phyloP scores from a whole-genome alignment of 2,888 invertebrate species.

The Synanthedon andrenaeformis region DNA sequence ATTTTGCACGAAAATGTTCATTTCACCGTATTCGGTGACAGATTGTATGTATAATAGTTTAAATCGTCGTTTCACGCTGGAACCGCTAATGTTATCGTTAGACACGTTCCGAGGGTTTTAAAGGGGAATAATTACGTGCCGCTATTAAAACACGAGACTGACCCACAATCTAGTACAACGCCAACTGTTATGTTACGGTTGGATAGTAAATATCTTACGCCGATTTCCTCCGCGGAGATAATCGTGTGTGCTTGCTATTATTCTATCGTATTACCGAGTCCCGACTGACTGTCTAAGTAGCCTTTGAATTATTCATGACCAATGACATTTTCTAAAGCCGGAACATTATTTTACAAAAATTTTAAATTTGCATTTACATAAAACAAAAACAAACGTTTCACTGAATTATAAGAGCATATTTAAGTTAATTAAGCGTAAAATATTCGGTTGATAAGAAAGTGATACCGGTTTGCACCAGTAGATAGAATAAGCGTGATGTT shows the following conservation, averaged over 20 bases:
- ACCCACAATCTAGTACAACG: slow-evolving; percentile 21
- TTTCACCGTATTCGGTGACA: slow-evolving; percentile 37
- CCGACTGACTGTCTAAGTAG: not conserved
- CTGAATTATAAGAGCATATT: too few species aligned
- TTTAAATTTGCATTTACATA: too few species aligned
- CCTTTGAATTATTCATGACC: not conserved
- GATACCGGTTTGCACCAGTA: too few species aligned
- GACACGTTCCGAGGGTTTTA: slow-evolving; percentile 16
- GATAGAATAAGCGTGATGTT: too few species aligned
- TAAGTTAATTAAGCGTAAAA: too few species aligned
- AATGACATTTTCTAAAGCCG: too few species aligned
- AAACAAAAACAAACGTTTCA: too few species aligned
- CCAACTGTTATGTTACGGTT: slow-evolving; percentile 41
- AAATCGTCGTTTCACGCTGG: slow-evolving; percentile 1
- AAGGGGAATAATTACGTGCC: slow-evolving; percentile 11
- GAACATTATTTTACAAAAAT: too few species aligned
- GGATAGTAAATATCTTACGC: slow-evolving; percentile 27
- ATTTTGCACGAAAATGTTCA: slow-evolving; percentile 65
- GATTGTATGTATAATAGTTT: not conserved
- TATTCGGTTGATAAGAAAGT: too few species aligned
- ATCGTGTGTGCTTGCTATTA: slow-evolving; percentile 7
- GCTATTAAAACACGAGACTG: slow-evolving; percentile 20
- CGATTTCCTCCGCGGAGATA: slow-evolving; percentile 12
- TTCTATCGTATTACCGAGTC: not conserved
- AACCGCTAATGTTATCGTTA: slow-evolving; percentile 25